Base-by-base conservation (phyloP, 2,113 vertebrate species). In the Hiodon tergisus region DNA sequence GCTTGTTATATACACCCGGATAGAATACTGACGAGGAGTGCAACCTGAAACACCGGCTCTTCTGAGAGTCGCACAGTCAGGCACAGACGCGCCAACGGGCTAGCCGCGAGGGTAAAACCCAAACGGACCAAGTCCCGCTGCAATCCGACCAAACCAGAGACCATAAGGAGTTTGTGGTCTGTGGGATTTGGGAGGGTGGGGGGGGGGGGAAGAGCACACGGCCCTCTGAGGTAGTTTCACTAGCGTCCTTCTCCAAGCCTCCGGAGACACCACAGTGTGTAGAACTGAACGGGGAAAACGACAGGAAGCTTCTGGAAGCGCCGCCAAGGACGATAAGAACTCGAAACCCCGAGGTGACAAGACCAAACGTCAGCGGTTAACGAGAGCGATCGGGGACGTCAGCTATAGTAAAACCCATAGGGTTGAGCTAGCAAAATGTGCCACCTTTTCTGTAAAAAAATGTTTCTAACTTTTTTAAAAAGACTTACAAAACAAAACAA, bases 181-280 rank as follows among this genome's bases (percentile, higher is more conserved):
- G 11, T 55, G 72, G 4, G 52, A 5, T 2, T 5, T 3, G 72
- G n/a, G 17, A 4, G 71, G 8, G n/a, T 2, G 57, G 47, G 4
- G 6, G 13, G n/a, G 74, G 63, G 13, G 57, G 76, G 73, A 68
- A 78, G 52, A 72, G 72, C 73, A 75, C 72, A 76, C 48, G 80
- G 78, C 81, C 78, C 53, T 52, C 81, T 89, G 91, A 92, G 91
- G 91, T 91, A 92, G 91, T 90, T 89, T 80, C 2, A 73, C 62
- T 77, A 76, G 72, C 76, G 78, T 52, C 67, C 53, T 74, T 79
- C 3, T 14, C 73, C 46, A 69, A 13, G 65, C 14, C 63, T 55
- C 66, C 50, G 51, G 70, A 3, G 0, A 2, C 50, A 74, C 58
- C 6, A 71, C 60, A 76, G 31, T 31, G 31, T 31, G 31, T 31